Conservation (phyloP, 1,140 invertebrate genomes). For the Diuraphis noxia region DNA sequence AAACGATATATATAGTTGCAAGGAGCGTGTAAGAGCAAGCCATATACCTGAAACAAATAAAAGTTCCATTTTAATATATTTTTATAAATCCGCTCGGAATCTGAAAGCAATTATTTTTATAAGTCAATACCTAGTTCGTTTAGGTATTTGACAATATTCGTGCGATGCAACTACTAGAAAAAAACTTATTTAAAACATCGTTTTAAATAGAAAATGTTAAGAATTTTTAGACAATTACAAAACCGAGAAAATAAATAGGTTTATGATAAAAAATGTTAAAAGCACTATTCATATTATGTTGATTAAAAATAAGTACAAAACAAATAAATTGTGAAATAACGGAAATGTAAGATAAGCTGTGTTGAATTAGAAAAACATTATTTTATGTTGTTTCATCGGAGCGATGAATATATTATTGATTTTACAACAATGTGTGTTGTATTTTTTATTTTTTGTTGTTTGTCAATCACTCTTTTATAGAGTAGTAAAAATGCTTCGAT, state of each 20-base stretch:
- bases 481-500: too few relatives aligned
- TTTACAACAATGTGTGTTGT: too few relatives aligned
- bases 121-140: neutral
- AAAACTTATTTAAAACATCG: neutral
- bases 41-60: neutral
- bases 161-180: neutral
- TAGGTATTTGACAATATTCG: neutral
- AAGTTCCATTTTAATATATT: neutral
- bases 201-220: too few relatives aligned
- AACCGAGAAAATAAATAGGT: neutral
- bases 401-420: too few relatives aligned
- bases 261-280: neutral
- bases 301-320: too few relatives aligned
- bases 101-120: neutral
- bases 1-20: neutral
- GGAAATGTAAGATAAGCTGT: too few relatives aligned
- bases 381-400: too few relatives aligned
- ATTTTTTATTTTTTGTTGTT: too few relatives aligned
- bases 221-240: neutral
- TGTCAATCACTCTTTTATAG: too few relatives aligned
- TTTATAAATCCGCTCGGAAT: neutral
- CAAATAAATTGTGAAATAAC: too few relatives aligned
- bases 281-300: too few relatives aligned
- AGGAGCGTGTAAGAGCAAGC: fast-evolving
- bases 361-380: too few relatives aligned